A percentile compares a stretch with the other conserved stretches of the same genome.
Conservation (phyloP, 1,140 invertebrate genomes). For the Pseudachorutes palmiensis region DNA sequence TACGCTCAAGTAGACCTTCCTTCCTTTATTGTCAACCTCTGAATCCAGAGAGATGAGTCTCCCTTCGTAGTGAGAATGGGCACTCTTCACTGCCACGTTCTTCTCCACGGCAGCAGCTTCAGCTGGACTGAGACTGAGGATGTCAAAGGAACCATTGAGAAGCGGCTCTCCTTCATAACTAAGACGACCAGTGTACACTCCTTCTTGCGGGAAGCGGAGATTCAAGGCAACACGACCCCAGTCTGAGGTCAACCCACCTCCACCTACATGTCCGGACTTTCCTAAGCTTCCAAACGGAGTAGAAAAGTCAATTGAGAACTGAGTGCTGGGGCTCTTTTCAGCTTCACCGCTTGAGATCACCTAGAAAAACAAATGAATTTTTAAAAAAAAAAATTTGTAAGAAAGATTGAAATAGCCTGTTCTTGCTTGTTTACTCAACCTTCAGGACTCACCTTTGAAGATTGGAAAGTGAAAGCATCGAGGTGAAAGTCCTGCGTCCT, state of each 20-base stretch:
- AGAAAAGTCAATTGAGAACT: slow-evolving; percentile 30
- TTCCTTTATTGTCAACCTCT: slow-evolving; percentile 59
- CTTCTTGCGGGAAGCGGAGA: slow-evolving; percentile 23
- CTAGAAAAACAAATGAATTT: slow-evolving; percentile 18
- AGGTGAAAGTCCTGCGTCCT: slow-evolving; percentile 33
- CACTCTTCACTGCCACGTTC: slow-evolving; percentile 72
- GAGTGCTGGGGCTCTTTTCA: slow-evolving; percentile 28
- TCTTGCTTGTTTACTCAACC: not conserved
- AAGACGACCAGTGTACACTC: slow-evolving; percentile 42
- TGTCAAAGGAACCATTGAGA: slow-evolving; percentile 85
- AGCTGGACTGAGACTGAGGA: slow-evolving; percentile 67
- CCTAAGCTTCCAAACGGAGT: not conserved
- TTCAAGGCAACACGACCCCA: slow-evolving; percentile 24
- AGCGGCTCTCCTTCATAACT: slow-evolving; percentile 66
- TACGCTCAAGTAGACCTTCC: slow-evolving; percentile 79
- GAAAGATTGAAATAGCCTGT: not conserved
- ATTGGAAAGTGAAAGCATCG: slow-evolving; percentile 29
- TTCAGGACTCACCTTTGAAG: slow-evolving; percentile 29
- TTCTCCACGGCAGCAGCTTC: slow-evolving; percentile 77
- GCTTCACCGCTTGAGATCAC: slow-evolving; percentile 20
- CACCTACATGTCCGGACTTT: not conserved
- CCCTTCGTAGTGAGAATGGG: slow-evolving; percentile 77
- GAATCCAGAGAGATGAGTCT: slow-evolving; percentile 65
- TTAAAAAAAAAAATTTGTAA: not conserved
- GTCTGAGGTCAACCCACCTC: slow-evolving; percentile 3